Evolutionary conservation across 1,140 invertebrate genomes (phyloP).

Genomic region (Halyomorpha halys): DNA sequence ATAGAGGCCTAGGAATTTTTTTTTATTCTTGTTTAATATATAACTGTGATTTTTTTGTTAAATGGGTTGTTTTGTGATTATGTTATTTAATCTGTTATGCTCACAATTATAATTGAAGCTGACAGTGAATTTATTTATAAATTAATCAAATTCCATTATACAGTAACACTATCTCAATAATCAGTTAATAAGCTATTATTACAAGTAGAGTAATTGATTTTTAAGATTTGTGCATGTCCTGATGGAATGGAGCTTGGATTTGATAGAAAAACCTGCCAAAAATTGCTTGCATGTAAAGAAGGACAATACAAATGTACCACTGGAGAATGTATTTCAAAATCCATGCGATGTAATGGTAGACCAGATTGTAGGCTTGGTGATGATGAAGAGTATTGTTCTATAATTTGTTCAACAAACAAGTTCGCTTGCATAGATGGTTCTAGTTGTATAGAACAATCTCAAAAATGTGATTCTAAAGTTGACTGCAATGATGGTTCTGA

Average conservation of each 20-base stretch:
- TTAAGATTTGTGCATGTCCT: conserved; percentile 49
- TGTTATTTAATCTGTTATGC: too few relatives aligned
- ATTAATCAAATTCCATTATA: conserved; percentile 6
- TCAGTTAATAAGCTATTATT: conserved; percentile 28
- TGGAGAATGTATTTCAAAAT: conserved; percentile 32
- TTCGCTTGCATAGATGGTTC: conserved; percentile 48
- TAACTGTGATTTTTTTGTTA: too few relatives aligned
- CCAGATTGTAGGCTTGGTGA: conserved; percentile 49
- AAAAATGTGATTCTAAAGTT: conserved; percentile 27
- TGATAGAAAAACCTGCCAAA: conserved; percentile 42
- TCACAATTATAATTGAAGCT: too few relatives aligned
- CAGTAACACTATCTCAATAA: conserved; percentile 25
- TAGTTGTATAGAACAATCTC: conserved; percentile 30
- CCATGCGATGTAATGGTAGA: conserved; percentile 43
- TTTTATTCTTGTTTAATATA: too few relatives aligned
- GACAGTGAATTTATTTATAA: neutral
- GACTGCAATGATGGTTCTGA: conserved; percentile 33
- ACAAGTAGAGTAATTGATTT: conserved; percentile 25
- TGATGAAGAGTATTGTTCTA: conserved; percentile 43
- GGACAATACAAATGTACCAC: conserved; percentile 32
- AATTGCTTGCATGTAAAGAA: conserved; percentile 26
- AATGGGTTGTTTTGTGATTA: too few relatives aligned
- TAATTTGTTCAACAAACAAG: conserved; percentile 39
- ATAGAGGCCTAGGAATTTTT: too few relatives aligned
- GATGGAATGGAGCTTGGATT: conserved; percentile 40